Percentiles rank a stretch among this genome's conserved stretches.
phyloP scores from a whole-genome alignment of 2,113 vertebrate species.

The Columba livia region DNA sequence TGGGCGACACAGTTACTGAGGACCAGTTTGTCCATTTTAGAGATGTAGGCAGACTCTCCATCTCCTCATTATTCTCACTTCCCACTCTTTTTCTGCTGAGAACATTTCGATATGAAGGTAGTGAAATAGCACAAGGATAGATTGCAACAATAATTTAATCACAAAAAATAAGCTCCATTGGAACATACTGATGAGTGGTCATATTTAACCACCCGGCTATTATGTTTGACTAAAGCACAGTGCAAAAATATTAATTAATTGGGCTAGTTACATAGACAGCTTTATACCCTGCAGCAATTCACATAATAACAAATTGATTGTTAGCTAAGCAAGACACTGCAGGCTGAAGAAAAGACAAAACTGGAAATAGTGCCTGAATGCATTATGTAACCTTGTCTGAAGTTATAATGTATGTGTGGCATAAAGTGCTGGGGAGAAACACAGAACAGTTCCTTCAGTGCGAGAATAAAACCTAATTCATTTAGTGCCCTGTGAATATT shows the following conservation, averaged over 20 bases:
- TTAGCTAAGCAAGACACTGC: background rate
- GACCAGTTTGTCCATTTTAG: background rate
- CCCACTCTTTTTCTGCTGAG: background rate
- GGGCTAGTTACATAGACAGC: conserved; percentile 24
- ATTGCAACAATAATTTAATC: conserved; percentile 28
- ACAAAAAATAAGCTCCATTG: conserved; percentile 9
- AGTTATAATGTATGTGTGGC: conserved; percentile 3
- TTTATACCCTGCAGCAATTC: conserved; percentile 59
- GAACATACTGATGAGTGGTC: conserved; percentile 30
- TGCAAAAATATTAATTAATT: conserved; percentile 56
- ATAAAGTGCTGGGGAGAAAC: conserved; percentile 16
- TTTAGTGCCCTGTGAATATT: conserved; percentile 30
- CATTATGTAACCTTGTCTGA: conserved; percentile 8
- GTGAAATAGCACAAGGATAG: background rate
- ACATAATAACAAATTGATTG: conserved; percentile 66
- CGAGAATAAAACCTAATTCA: conserved; percentile 16
- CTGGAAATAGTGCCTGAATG: conserved; percentile 1
- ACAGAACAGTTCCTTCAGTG: background rate
- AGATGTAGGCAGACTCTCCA: background rate
- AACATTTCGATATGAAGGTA: background rate
- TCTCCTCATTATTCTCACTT: background rate
- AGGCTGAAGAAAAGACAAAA: conserved; percentile 2
- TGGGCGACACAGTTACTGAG: background rate
- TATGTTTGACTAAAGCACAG: conserved; percentile 57
- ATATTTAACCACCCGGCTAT: background rate